Evolutionary conservation across 2,797 vertebrate genomes (phyloP), one percentile per base, ranked within the genome.

Genomic region (Tenualosa ilisha): DNA sequence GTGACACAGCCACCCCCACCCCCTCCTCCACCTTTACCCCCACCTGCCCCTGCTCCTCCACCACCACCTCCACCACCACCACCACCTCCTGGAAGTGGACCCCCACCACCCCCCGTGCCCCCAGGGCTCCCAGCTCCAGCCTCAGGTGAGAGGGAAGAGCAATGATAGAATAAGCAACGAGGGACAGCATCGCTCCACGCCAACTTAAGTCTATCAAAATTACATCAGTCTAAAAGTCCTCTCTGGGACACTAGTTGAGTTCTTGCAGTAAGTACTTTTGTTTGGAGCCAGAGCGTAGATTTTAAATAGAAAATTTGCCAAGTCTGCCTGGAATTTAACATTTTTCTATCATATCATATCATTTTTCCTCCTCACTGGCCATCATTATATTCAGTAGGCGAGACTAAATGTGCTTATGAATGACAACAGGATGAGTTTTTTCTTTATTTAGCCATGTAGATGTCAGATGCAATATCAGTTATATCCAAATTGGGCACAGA

Each of bases 31-130:
- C 91, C 91, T 0, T 90, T 91, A 0, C 90, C 92, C 6, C 17
- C 0, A 91, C 90, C 0, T 88, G 84, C 5, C 53, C 81, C 13
- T 12, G 90, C 92, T 0, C 91, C 90, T 0, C 91, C 93, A 0
- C 90, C 92, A 0, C 91, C 90, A 0, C 91, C 93, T 0, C 93
- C 92, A 0, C 90, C 86, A 26, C 88, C 89, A 2, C 83, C 85
- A 2, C 87, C 87, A 0, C 87, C 87, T 6, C 88, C 54, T n/a
- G 84, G 65, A 4, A 37, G 26, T 37, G 65, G 65, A 40, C 65
- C 65, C 13, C 65, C 31, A 72, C 65, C 65, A 3, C 72, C 72
- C 7, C 72, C 72, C 17, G 15, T 22, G 17, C 17, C 17, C 5
- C 17, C 37, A 79, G 72, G 37, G 3, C 40, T 2, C 37, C 37